Conservation (phyloP, 2,888 invertebrate genomes). For the Tipula unca region DNA sequence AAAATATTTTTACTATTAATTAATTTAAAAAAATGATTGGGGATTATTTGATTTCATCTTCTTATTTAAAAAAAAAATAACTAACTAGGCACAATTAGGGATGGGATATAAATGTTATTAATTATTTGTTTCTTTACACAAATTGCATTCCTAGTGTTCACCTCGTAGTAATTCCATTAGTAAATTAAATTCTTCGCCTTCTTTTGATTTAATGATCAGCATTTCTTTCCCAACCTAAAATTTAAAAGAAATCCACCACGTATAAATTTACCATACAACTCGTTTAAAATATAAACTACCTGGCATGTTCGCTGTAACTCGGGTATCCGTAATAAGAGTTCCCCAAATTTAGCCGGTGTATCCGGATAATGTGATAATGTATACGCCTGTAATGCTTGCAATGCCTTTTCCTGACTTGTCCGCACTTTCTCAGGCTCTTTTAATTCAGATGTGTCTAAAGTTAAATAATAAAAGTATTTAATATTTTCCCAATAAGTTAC, state of each 20-base stretch:
- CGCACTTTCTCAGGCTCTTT: slow-evolving; percentile 90
- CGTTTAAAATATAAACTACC: slow-evolving; percentile 42
- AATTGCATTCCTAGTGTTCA: slow-evolving; percentile 58
- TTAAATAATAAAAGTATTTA: not conserved
- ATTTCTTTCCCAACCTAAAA: slow-evolving; percentile 86
- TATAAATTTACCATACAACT: slow-evolving; percentile 4
- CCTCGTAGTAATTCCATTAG: slow-evolving; percentile 92
- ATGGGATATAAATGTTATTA: slow-evolving; percentile 14
- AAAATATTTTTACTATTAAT: slow-evolving; percentile 16
- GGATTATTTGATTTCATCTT: not conserved
- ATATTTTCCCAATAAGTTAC: not conserved
- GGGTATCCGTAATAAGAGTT: slow-evolving; percentile 83
- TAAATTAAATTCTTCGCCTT: slow-evolving; percentile 88
- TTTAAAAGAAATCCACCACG: slow-evolving; percentile 28
- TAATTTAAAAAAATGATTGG: slow-evolving; percentile 15
- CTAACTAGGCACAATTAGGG: slow-evolving; percentile 17
- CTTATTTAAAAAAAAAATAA: not conserved
- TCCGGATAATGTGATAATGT: slow-evolving; percentile 84
- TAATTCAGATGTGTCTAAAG: slow-evolving; percentile 78
- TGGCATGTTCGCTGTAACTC: slow-evolving; percentile 93
- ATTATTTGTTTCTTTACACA: not conserved
- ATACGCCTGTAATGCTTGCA: slow-evolving; percentile 87
- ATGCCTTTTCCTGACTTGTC: slow-evolving; percentile 87
- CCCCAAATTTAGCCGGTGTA: slow-evolving; percentile 91
- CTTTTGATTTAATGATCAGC: slow-evolving; percentile 76